These are phyloP conservation scores for Papilio dardanus DNA, from an alignment of 1,140 invertebrate species.

Conservation along the genomic window DNA sequence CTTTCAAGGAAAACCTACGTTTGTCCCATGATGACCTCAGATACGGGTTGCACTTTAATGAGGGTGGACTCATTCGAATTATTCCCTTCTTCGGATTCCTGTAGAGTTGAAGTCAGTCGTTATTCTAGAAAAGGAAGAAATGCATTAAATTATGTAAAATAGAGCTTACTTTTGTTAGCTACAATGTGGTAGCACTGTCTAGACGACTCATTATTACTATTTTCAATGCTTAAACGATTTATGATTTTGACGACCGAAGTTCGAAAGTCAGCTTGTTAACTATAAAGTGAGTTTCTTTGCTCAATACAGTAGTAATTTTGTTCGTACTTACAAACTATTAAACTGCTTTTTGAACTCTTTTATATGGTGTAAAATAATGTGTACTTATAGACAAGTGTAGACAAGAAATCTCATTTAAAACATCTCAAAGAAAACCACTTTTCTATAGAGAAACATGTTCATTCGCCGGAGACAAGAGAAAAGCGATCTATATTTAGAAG, in stretches of 20 bases:
- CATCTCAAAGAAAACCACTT: slow-evolving; percentile 32
- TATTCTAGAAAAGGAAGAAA: no score
- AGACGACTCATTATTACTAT: slow-evolving; percentile 12
- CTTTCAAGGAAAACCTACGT: no score
- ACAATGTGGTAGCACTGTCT: slow-evolving; percentile 7
- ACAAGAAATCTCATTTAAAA: slow-evolving; percentile 1
- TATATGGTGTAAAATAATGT: background rate
- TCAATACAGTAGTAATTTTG: background rate
- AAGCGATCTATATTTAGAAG: slow-evolving; percentile 37
- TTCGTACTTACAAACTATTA: background rate
- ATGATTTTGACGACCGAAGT: background rate
- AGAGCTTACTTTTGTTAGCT: background rate
- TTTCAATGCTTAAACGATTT: slow-evolving; percentile 20
- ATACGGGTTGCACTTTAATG: no score
- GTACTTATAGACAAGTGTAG: background rate
- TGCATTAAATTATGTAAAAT: background rate
- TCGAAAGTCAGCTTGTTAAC: slow-evolving; percentile 5
- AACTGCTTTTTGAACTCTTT: background rate
- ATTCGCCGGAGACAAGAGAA: slow-evolving; percentile 13
- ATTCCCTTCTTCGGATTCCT: no score
- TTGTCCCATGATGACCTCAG: no score
- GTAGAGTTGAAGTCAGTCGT: no score
- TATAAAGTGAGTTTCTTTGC: background rate
- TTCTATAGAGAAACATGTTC: slow-evolving; percentile 27
- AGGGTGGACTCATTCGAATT: no score